Base-by-base conservation (phyloP, 2,797 vertebrate species). In the Pangasius sanitwongsei region DNA sequence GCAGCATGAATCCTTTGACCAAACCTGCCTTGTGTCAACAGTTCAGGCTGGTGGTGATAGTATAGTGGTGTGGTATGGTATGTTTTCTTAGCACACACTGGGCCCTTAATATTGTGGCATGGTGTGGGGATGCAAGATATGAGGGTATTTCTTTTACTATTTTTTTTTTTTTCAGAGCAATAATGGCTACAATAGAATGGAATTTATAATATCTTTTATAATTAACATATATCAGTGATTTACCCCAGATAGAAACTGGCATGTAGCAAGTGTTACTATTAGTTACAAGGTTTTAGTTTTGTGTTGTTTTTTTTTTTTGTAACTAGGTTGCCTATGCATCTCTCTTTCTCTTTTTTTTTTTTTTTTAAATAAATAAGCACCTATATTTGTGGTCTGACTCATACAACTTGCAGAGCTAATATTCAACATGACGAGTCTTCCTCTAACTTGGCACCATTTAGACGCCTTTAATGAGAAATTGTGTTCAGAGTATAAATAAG, bases 401-500 rank as follows among this genome's bases (percentile, higher is more conserved):
- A 1, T 48, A 25, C 4, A 28, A 28, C 23, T 48, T 55, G 28
- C 48, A 53, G 48, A 75, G 20, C 37, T 25, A 11, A 25, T 74
- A 78, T n/a, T 31, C 6, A n/a, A 15, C 28, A 1, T 6, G 31
- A 8, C 7, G 31, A 34, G 16, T 81, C 53, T 3, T 34, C n/a
- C 16, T 80, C 18, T 4, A 81, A 61, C 55, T 12, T 44, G 25
- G 5, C 83, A 25, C 50, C 61, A n/a, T 85, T 94, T 93, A 90
- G 87, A 90, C 75, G 72, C 82, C 86, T 72, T 90, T 92, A 91
- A 61, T 83, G 85, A 67, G 20, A 59, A 13, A 31, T 18, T 41
- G 48, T 85, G 20, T 86, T 69, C 75, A 53, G 72, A 63, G 31
- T 31, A 83, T 91, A 20, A 70, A 72, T 88, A 23, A 44, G 31